Conservation (phyloP, 53 echinoderm and acorn worm species). For the Crossaster papposus region DNA sequence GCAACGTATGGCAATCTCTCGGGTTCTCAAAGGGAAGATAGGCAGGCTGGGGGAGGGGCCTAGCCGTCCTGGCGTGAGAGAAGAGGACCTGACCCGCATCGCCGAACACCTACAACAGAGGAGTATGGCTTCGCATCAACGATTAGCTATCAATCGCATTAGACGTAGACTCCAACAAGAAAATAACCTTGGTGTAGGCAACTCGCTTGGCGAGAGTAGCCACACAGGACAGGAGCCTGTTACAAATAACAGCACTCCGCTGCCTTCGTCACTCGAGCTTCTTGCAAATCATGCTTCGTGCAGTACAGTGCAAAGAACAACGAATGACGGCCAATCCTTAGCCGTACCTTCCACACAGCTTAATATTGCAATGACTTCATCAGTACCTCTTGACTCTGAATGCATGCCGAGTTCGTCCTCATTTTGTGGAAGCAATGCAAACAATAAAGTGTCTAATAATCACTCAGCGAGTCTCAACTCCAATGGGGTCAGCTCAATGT, state of each 20-base stretch:
- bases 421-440: background rate
- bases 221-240: background rate
- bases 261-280: background rate
- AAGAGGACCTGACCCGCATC: slow-evolving; percentile 45
- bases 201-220: background rate
- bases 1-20: slow-evolving; percentile 56
- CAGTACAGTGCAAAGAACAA: slow-evolving; percentile 23
- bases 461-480: slow-evolving; percentile 14
- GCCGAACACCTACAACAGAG: slow-evolving; percentile 55
- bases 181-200: background rate
- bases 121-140: slow-evolving; percentile 43
- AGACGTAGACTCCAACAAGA: slow-evolving; percentile 61
- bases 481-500: background rate
- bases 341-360: background rate
- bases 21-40: slow-evolving; percentile 50
- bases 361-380: background rate
- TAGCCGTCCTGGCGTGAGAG: slow-evolving; percentile 9
- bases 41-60: slow-evolving; percentile 12
- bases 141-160: slow-evolving; percentile 45
- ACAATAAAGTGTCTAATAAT: background rate
- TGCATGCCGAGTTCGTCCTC: background rate
- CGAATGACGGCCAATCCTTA: background rate
- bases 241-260: background rate
- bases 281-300: slow-evolving; percentile 40
- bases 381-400: background rate